phyloP scores from a whole-genome alignment of 2,888 invertebrate genomes.

The Orchesellides sinensis region DNA sequence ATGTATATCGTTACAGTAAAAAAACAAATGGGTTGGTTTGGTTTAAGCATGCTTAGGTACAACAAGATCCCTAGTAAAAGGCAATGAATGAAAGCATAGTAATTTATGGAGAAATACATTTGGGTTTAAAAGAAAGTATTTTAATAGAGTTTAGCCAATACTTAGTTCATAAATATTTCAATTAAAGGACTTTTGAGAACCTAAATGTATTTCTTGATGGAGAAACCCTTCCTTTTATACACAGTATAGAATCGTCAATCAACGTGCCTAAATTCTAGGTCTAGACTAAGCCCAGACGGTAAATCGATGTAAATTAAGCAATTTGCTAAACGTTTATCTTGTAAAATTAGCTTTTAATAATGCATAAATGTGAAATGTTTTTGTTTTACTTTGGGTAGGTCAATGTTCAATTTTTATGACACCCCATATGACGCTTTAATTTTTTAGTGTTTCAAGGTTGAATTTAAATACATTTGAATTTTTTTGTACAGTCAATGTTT shows the following conservation, averaged over 20 bases:
- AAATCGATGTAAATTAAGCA: slow-evolving; percentile 41
- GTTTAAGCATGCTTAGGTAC: too few species aligned
- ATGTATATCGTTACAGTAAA: slow-evolving; percentile 50
- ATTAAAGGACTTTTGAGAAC: too few species aligned
- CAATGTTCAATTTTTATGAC: slow-evolving; percentile 49
- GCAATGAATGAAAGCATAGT: too few species aligned
- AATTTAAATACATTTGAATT: neutral
- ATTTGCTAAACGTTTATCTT: slow-evolving; percentile 35
- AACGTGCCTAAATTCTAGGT: too few species aligned
- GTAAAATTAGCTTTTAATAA: slow-evolving; percentile 9
- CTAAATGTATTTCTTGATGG: too few species aligned
- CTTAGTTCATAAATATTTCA: too few species aligned
- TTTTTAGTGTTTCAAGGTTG: slow-evolving; percentile 56
- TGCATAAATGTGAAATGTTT: slow-evolving; percentile 42
- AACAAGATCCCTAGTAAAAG: too few species aligned
- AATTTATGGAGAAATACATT: too few species aligned
- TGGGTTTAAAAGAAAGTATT: slow-evolving; percentile 13
- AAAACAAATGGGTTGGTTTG: slow-evolving; percentile 16
- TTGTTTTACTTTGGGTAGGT: slow-evolving; percentile 62
- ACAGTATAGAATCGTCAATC: neutral
- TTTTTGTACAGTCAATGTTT: neutral
- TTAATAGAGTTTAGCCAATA: too few species aligned
- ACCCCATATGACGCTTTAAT: slow-evolving; percentile 40
- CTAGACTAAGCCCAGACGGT: slow-evolving; percentile 31
- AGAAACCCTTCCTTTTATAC: neutral